Base-by-base conservation (phyloP, 2,888 invertebrate genomes). In the Sarcophaga carnaria region DNA sequence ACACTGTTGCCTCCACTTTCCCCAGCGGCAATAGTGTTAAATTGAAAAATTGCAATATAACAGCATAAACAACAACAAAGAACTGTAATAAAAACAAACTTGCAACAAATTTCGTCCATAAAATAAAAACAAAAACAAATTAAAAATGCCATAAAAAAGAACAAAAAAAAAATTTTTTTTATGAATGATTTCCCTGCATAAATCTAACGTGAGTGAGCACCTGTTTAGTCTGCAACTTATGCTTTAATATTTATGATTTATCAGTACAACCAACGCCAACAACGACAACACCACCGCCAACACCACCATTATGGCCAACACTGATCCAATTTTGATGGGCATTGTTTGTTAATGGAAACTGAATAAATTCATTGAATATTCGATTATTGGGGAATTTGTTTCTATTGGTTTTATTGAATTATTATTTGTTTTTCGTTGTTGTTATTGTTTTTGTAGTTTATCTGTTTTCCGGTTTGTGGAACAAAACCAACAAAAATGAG, bases 31-130 rank as follows among this genome's bases (percentile, higher is more conserved):
- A 75, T 67, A 84, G 79, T 75, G 79, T 79, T 64, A 84, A 80
- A 84, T 75, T 80, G 83, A 84, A 84, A 84, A 80, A 75, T 75
- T 79, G 74, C 83, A 67, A 74, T 69, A 72, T 25, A 82, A 71
- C 71, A 74, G n/a, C 49, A 71, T 20, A 64, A 75, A 27, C 45
- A 60, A 25, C 20, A 45, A 63, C 12, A 71, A 63, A 37, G 25
- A 71, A 63, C 66, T 54, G 67, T 25, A 12, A 75, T 37, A 54
- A 74, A 22, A 54, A 37, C 14, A 74, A 17, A n/a, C 20, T 22
- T 10, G 45, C 63, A 63, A 63, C 47, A 63, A 60, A 62, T 54
- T 67, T 60, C 37, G 20, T 17, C 54, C 22, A 62, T 25, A 60
- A 70, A 78, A 78, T 64, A 11, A 37, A 37, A 72, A n/a, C 69